phyloP scores from a whole-genome alignment of 2,797 vertebrate genomes.

The Philypnodon macrostomus region DNA sequence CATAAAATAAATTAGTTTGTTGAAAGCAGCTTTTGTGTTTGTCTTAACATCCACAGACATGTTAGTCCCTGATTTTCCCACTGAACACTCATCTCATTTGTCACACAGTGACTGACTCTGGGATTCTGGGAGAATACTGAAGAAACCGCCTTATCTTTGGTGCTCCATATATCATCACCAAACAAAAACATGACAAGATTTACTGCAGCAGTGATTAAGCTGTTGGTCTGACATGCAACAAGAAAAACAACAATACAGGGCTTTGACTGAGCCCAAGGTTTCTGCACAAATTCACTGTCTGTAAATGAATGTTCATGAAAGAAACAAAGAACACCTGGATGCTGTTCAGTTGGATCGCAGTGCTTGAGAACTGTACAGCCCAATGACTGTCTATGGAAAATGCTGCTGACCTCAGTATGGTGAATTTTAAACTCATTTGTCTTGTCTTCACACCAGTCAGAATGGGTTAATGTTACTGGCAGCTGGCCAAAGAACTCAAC shows the following conservation, averaged over 20 bases:
- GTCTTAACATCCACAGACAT: constrained; percentile 33
- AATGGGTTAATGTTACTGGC: too few species aligned
- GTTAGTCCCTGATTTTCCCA: constrained; percentile 10
- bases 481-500: too few species aligned
- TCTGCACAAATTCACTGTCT: neutral
- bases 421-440: neutral
- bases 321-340: constrained; percentile 3
- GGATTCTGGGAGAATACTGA: constrained; percentile 23
- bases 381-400: neutral
- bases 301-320: constrained; percentile 11
- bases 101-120: constrained; percentile 32
- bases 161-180: constrained; percentile 38
- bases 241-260: constrained; percentile 19
- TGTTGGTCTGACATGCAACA: constrained; percentile 17
- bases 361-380: neutral
- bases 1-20: constrained; percentile 32
- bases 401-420: constrained; percentile 2
- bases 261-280: constrained; percentile 3
- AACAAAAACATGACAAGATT: constrained; percentile 46
- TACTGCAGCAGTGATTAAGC: constrained; percentile 36
- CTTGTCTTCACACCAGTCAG: too few species aligned
- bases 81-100: constrained; percentile 28
- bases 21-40: constrained; percentile 11
- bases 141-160: constrained; percentile 31
- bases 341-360: constrained; percentile 2